Evolutionary conservation across 2,113 vertebrate species (phyloP).

Genomic region (Sigmodon hispidus): DNA sequence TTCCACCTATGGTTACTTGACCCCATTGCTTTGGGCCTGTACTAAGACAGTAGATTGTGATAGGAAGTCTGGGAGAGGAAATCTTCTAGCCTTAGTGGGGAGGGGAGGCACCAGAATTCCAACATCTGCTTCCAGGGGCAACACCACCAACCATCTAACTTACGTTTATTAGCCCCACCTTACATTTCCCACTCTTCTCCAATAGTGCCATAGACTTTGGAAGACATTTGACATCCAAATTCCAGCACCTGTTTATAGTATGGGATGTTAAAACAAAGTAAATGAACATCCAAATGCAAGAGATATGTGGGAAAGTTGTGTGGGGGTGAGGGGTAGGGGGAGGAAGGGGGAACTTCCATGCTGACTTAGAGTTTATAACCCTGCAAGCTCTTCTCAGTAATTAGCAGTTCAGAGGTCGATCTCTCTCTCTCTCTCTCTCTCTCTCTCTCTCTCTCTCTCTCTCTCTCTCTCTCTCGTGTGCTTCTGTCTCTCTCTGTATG

Average conservation of each 20-base stretch:
- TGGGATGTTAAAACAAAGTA: not conserved
- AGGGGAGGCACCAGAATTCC: no score
- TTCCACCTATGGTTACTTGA: not conserved
- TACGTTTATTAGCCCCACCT: not conserved
- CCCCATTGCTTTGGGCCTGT: not conserved
- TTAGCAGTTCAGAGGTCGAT: no score
- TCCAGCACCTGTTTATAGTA: not conserved
- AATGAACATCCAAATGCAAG: not conserved
- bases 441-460: not conserved
- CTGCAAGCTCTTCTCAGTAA: not conserved
- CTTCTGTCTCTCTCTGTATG: not conserved
- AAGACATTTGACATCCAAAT: not conserved
- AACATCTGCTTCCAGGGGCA: not conserved
- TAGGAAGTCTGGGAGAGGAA: not conserved
- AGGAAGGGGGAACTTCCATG: not conserved
- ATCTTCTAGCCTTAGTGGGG: not conserved
- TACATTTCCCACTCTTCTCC: not conserved
- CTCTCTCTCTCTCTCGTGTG: not conserved
- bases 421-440: not conserved
- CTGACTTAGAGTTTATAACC: not conserved
- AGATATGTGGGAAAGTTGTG: not conserved
- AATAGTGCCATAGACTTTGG: not conserved
- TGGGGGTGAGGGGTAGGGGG: not conserved
- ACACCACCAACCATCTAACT: not conserved
- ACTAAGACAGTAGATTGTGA: not conserved